phyloP scores from a whole-genome alignment of 2,113 vertebrate genomes.

The Mastomys natalensis region DNA sequence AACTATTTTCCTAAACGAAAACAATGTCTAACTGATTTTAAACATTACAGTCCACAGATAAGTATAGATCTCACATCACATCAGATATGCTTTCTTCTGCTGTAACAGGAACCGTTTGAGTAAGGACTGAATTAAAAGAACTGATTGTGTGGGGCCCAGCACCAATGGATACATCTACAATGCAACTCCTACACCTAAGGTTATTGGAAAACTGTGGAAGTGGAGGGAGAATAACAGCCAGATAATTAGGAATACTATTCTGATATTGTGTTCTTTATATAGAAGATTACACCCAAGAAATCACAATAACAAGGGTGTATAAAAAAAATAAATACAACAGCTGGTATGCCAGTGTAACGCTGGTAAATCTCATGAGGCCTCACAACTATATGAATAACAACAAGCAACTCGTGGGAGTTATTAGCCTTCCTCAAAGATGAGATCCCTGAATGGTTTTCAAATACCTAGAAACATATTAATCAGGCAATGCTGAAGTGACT shows the following conservation, averaged over 20 bases:
- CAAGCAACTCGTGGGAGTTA: neutral
- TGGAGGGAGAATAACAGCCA: neutral
- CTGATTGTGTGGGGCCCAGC: neutral
- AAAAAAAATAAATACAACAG: neutral
- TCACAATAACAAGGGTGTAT: neutral
- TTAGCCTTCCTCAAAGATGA: neutral
- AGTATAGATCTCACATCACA: neutral
- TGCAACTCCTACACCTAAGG: neutral
- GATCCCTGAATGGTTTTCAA: neutral
- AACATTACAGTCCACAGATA: neutral
- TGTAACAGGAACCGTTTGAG: neutral
- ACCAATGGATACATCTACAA: neutral
- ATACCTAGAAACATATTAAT: neutral
- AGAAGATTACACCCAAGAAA: neutral
- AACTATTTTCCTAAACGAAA: neutral
- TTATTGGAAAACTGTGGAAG: neutral
- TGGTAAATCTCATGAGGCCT: neutral
- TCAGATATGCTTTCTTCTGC: neutral
- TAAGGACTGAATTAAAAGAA: neutral
- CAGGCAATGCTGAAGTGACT: neutral
- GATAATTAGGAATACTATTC: neutral
- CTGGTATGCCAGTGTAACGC: neutral
- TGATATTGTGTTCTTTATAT: neutral
- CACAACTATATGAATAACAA: neutral
- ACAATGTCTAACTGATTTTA: neutral